Evolutionary conservation across 2,797 vertebrate genomes (phyloP).

Genomic region (Darevskia mixta): DNA sequence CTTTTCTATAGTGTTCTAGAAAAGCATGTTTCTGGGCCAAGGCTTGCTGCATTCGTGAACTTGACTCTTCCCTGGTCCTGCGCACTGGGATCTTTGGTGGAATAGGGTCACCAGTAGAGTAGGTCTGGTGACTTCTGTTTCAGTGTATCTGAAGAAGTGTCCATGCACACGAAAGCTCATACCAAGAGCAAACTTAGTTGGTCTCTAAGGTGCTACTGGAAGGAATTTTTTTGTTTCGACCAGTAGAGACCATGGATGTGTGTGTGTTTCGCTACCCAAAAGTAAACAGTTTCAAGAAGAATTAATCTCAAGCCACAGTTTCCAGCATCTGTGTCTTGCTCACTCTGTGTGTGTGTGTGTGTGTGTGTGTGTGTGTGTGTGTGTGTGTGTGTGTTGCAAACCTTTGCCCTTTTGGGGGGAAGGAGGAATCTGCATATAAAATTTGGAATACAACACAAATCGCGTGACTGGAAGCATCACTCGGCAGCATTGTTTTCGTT

Average conservation of each 20-base stretch:
- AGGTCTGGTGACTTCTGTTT: no score
- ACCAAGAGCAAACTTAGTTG: no score
- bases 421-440: neutral
- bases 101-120: neutral
- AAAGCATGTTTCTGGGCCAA: neutral
- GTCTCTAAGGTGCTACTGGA: no score
- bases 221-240: no score
- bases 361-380: neutral
- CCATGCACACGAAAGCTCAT: no score
- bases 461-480: neutral
- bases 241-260: neutral
- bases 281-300: neutral
- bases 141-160: no score
- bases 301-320: neutral
- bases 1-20: neutral
- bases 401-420: neutral
- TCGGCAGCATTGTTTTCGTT: neutral
- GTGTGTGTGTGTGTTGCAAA: no score
- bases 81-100: neutral
- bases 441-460: neutral
- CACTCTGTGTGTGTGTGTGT: no score
- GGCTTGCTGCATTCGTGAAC: neutral
- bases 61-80: neutral
- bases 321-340: neutral
- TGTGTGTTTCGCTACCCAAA: neutral